These are phyloP conservation scores for Penaeus indicus DNA, from an alignment of 1,140 invertebrate species.

Conservation along the genomic window DNA sequence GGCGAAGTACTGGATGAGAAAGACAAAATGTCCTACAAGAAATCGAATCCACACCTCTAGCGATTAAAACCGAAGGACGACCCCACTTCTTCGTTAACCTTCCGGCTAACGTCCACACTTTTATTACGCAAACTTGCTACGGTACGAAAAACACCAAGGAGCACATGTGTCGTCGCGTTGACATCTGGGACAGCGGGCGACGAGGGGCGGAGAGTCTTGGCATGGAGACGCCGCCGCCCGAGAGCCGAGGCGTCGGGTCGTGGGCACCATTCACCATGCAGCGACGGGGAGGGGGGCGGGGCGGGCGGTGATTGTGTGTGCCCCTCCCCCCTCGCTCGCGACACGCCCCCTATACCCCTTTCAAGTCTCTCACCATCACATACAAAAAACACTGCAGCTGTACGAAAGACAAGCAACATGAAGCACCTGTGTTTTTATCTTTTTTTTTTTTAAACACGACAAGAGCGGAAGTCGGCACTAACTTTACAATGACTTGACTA, in stretches of 20 bases:
- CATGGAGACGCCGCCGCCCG: slow-evolving; percentile 1
- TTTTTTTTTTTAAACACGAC: not conserved
- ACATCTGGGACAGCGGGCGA: not conserved
- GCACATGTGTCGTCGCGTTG: not conserved
- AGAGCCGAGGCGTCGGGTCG: not conserved
- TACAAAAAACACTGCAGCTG: slow-evolving; percentile 4
- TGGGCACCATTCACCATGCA: slow-evolving; percentile 12
- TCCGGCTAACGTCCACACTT: not conserved
- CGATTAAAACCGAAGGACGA: no score
- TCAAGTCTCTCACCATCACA: slow-evolving; percentile 5
- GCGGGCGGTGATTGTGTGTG: not conserved
- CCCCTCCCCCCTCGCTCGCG: not conserved
- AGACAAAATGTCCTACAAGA: no score
- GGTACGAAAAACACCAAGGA: slow-evolving; percentile 15
- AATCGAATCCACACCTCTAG: no score
- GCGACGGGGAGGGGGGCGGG: not conserved
- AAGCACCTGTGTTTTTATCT: slow-evolving; percentile 31
- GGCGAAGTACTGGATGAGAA: no score
- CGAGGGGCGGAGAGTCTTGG: not conserved
- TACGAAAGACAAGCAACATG: slow-evolving; percentile 47
- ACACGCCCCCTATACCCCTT: not conserved
- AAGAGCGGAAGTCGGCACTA: slow-evolving; percentile 37
- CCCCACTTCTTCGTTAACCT: not conserved
- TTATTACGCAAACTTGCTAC: slow-evolving; percentile 1
- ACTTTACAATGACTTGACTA: slow-evolving; percentile 46